Conservation (phyloP, 1,140 invertebrate genomes). For the Anastrepha ludens region DNA sequence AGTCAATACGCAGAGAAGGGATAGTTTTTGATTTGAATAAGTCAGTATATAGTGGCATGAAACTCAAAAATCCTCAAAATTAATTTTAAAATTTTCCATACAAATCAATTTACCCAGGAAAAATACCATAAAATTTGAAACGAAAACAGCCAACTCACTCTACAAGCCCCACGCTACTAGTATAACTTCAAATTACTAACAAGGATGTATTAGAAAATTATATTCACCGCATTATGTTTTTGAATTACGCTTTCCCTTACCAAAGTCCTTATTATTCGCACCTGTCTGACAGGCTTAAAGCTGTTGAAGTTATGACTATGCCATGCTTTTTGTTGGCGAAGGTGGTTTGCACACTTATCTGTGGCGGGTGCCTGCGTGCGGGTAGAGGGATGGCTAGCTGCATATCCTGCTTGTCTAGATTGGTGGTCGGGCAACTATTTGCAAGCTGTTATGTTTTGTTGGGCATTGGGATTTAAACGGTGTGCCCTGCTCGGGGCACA, state of each 20-base stretch:
- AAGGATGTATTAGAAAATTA: constrained; percentile 47
- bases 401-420: constrained; percentile 35
- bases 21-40: no score
- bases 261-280: constrained; percentile 46
- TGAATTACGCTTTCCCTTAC: constrained; percentile 27
- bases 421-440: constrained; percentile 31
- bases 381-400: not conserved
- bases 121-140: not conserved
- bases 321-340: not conserved
- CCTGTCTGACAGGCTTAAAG: constrained; percentile 47
- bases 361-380: not conserved
- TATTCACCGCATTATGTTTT: constrained; percentile 22
- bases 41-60: no score
- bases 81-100: not conserved
- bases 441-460: constrained; percentile 23
- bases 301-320: constrained; percentile 40
- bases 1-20: no score
- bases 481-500: not conserved
- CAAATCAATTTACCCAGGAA: not conserved
- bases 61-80: not conserved
- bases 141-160: not conserved
- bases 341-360: not conserved
- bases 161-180: not conserved
- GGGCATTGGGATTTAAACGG: constrained; percentile 18
- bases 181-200: not conserved